Evolutionary conservation across 2,888 invertebrate genomes (phyloP), one percentile per base, ranked within the genome.

Genomic region (Acrocera orbiculus): DNA sequence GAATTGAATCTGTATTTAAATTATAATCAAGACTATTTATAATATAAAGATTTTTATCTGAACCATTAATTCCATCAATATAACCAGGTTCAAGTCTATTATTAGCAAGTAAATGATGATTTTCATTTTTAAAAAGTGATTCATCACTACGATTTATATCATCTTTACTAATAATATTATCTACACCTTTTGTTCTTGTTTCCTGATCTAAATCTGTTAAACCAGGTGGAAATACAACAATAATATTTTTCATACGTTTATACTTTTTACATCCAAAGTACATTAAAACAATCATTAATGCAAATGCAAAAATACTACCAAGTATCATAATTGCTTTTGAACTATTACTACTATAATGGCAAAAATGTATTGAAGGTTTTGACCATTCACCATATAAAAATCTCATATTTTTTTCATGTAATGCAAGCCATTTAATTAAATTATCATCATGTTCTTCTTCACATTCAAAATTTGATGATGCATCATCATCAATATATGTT

Each of bases 241-340:
- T 43, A 33, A 57, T 57, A 30, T 56, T 50, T 1, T 55, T 50
- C 57, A 57, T 57, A 41, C 50, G 49, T 20, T 46, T 46, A 24
- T 46, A 48, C 36, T 56, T 55, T 9, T 50, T 46, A 19, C 49
- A 49, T 5, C 36, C 41, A 20, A 46, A 37, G 19, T 53, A 46
- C n/a, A 25, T 24, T 2, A 43, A 34, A 1, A 45, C 38, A 1
- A 42, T 36, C 28, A 44, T 36, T 5, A 40, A 24, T 1, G 37
- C 20, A 3, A 43, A 27, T 6, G 43, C 27, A 16, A 41, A 13
- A 9, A 44, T 23, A 17, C 44, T 33, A 14, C 47, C 34, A 5
- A 46, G 42, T 14, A 48, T 37, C 11, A 41, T 30, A 4, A 47
- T 41, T 13, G 46, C 41, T 40, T 44, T 45, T 35, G 43, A 45